Evolutionary conservation across 2,888 invertebrate genomes (phyloP), one percentile per base, ranked within the genome.

Genomic region (Bruchidius siliquastri): DNA sequence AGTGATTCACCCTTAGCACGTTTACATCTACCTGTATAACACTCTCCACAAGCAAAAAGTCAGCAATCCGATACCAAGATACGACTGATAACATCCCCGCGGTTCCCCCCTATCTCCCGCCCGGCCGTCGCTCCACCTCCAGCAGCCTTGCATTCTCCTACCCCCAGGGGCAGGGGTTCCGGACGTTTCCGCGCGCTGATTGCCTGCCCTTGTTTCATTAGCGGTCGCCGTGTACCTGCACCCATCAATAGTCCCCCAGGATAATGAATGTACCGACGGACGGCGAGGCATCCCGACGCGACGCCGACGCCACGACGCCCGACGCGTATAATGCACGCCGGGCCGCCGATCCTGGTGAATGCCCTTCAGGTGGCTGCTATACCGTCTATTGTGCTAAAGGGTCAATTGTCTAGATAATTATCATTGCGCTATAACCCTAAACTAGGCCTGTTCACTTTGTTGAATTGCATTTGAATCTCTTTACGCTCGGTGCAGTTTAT

Each of bases 141-240:
- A 13, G 49, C 49, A 49, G 49, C 49, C 6, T 49, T 49, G 49
- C 49, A 49, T 49, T 49, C 49, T 49, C 13, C 13, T 49, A 8
- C 49, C 49, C 79, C 76, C 82, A 80, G 78, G 76, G 77, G 79
- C 80, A 73, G 72, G 70, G 49, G 49, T 49, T 1, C 49, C 49
- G 49, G 77, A 78, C 78, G 75, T 71, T 73, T 74, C 73, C 71
- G 74, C 74, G 74, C 78, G 82, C 80, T 85, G 85, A 86, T 85
- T 86, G 84, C 84, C 79, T 83, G 83, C 80, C 84, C 84, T 83
- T 86, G 86, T 86, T 86, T 86, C 86, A 86, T 86, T 86, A 86
- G 82, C 82, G 75, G 74, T 74, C 74, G 49, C 49, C 49, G 49
- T 71, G 71, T 75, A 76, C 74, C 76, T 72, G 75, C 74, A 69